Percentiles rank a stretch among this genome's conserved stretches.
phyloP scores from a whole-genome alignment of 2,888 invertebrate species.

The Pherbina coryleti region DNA sequence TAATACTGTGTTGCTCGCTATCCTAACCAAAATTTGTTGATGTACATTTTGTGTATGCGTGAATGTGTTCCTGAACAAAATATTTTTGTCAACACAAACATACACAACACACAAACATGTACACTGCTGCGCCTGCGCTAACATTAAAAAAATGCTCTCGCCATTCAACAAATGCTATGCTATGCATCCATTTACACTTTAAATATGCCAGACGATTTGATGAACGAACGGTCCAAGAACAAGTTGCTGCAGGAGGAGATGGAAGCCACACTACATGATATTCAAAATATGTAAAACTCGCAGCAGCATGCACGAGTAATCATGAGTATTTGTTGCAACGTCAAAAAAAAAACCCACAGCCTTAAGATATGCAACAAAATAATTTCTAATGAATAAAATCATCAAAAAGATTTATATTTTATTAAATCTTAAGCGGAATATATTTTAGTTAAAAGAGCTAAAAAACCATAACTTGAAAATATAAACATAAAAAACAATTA shows the following conservation, averaged over 20 bases:
- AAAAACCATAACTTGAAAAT: not conserved
- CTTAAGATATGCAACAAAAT: conserved; percentile 8
- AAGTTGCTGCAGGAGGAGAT: conserved; percentile 97
- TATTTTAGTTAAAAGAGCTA: conserved; percentile 3
- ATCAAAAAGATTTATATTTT: conserved; percentile 41
- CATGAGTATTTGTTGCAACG: conserved; percentile 42
- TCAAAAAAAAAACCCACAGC: conserved; percentile 17
- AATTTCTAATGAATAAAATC: conserved; percentile 23
- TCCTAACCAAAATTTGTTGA: conserved; percentile 35
- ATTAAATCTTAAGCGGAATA: conserved; percentile 37
- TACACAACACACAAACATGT: not conserved
- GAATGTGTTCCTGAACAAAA: conserved; percentile 40
- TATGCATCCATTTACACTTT: conserved; percentile 40
- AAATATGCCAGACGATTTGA: conserved; percentile 84
- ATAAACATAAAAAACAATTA: not conserved
- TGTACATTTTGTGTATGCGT: conserved; percentile 33
- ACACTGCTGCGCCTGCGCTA: conserved; percentile 43
- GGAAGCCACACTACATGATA: conserved; percentile 98
- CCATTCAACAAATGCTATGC: not conserved
- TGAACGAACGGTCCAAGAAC: conserved; percentile 94
- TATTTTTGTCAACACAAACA: conserved; percentile 19
- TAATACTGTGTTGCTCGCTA: conserved; percentile 48
- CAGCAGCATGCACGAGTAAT: conserved; percentile 21
- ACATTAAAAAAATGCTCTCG: not conserved
- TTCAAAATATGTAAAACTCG: conserved; percentile 92